Conservation (phyloP, 2,888 invertebrate genomes). For the Byasa hedistus region DNA sequence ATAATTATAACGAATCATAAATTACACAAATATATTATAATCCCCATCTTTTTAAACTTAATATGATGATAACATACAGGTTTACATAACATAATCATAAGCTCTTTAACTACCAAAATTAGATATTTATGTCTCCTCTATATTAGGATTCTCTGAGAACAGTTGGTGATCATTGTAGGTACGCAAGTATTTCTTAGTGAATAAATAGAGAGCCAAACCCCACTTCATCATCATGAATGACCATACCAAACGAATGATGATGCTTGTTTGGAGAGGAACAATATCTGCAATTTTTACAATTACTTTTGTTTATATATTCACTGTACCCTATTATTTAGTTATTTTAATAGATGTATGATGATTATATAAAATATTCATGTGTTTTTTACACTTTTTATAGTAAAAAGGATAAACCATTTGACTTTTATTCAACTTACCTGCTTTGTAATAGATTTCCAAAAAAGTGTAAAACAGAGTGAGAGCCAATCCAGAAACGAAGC, state of each 20-base stretch:
- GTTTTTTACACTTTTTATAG: not conserved
- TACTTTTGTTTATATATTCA: no score
- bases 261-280: slow-evolving; percentile 67
- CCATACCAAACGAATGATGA: slow-evolving; percentile 73
- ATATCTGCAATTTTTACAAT: slow-evolving; percentile 56
- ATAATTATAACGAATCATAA: not conserved
- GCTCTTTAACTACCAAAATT: not conserved
- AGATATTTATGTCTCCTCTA: slow-evolving; percentile 64
- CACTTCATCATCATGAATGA: slow-evolving; percentile 78
- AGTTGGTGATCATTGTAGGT: slow-evolving; percentile 72
- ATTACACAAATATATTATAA: not conserved
- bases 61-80: slow-evolving; percentile 4
- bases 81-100: slow-evolving; percentile 18
- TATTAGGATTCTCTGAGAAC: slow-evolving; percentile 69
- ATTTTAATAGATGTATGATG: slow-evolving; percentile 4
- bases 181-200: slow-evolving; percentile 65
- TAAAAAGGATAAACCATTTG: not conserved
- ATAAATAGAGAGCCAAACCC: slow-evolving; percentile 69
- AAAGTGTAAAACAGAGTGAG: slow-evolving; percentile 72
- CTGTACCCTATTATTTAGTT: not conserved
- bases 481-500: slow-evolving; percentile 67
- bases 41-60: slow-evolving; percentile 16
- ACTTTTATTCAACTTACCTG: slow-evolving; percentile 51
- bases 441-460: slow-evolving; percentile 62
- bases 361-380: not conserved